A percentile compares a stretch with the other conserved stretches of the same genome.
These are phyloP conservation scores for Chelidonichthys spinosus DNA, from an alignment of 2,797 vertebrate species.

Conservation along the genomic window DNA sequence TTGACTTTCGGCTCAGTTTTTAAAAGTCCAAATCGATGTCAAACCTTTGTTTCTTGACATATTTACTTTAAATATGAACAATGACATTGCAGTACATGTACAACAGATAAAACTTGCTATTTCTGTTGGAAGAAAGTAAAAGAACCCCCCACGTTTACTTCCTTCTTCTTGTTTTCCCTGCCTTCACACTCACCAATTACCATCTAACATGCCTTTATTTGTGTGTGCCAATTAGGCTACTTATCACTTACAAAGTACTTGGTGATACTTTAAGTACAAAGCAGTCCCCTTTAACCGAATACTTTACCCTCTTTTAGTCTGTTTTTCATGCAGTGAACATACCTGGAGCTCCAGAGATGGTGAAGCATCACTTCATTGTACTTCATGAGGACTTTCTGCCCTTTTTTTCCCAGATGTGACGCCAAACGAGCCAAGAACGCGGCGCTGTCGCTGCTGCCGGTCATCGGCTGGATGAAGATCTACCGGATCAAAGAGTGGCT, in stretches of 20 bases:
- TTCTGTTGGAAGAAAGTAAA: neutral
- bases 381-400: neutral
- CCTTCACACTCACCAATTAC: neutral
- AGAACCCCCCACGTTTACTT: neutral
- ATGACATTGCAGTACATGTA: neutral
- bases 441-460: constrained; percentile 86
- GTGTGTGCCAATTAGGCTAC: neutral
- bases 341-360: neutral
- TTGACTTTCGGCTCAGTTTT: neutral
- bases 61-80: neutral
- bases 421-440: constrained; percentile 85
- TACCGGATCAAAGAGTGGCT: constrained; percentile 93
- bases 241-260: neutral
- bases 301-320: neutral
- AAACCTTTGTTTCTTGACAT: neutral
- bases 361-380: neutral
- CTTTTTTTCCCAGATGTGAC: constrained; percentile 84
- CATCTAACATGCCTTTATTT: too few relatives aligned
- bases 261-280: neutral
- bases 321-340: neutral
- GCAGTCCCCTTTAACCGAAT: neutral
- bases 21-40: neutral
- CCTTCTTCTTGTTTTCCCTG: neutral
- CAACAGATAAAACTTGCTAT: neutral
- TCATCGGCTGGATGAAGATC: constrained; percentile 89